These are phyloP conservation scores for Orbicella faveolata DNA, from an alignment of 64 coral and sea anemone species.

Conservation along the genomic window DNA sequence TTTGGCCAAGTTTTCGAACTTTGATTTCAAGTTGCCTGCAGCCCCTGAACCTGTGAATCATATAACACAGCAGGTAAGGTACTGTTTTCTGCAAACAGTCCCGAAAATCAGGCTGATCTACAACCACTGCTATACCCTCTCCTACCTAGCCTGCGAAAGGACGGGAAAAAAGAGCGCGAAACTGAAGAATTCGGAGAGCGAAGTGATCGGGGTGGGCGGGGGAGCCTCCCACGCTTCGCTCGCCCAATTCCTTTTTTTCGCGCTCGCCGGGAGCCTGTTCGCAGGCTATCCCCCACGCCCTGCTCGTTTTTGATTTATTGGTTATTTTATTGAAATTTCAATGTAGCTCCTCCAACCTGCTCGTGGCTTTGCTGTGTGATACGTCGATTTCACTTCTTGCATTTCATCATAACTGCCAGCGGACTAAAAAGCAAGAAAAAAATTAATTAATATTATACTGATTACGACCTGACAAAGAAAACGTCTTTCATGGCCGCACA, in stretches of 20 bases:
- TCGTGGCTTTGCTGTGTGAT: constrained; percentile 78
- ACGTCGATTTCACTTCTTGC: constrained; percentile 78
- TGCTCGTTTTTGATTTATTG: no score
- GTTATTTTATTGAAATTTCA: neutral
- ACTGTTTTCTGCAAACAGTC: neutral
- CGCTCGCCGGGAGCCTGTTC: no score
- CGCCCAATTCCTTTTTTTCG: no score
- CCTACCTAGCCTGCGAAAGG: no score
- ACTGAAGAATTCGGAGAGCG: no score
- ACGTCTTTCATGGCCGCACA: neutral
- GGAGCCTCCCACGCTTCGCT: no score
- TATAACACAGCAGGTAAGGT: neutral
- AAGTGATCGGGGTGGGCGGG: no score
- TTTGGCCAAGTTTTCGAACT: constrained; percentile 89
- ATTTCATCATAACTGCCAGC: constrained; percentile 89
- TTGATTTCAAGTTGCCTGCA: constrained; percentile 79
- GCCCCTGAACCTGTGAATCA: constrained; percentile 65
- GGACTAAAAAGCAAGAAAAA: constrained; percentile 15
- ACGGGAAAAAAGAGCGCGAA: no score
- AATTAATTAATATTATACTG: neutral
- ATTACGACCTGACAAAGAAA: neutral
- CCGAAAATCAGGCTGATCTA: neutral
- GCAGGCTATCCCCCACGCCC: no score
- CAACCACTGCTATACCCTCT: neutral
- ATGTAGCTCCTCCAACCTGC: constrained; percentile 36